Conservation (phyloP, 1,140 invertebrate genomes). For the Gryllus bimaculatus region DNA sequence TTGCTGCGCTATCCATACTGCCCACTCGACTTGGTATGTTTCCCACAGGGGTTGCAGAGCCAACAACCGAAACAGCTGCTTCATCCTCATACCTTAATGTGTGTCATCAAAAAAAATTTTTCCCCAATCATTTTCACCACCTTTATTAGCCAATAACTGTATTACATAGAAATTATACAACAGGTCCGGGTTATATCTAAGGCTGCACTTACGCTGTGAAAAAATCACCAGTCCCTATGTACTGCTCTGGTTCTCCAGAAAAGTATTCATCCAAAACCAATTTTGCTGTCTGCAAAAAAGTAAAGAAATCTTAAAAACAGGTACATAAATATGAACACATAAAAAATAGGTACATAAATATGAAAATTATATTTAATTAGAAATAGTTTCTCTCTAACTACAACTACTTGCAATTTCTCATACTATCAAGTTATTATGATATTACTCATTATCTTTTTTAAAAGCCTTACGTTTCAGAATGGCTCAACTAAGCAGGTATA, state of each 20-base stretch:
- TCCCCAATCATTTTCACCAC: not conserved
- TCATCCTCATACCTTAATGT: constrained; percentile 15
- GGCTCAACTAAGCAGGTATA: too few species aligned
- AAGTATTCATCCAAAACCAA: constrained; percentile 78
- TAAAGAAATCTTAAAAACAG: not conserved
- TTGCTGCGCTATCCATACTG: constrained; percentile 32
- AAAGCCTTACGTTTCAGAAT: too few species aligned
- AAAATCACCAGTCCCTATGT: constrained; percentile 31
- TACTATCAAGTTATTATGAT: too few species aligned
- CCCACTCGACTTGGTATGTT: constrained; percentile 25
- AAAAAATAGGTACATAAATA: not conserved
- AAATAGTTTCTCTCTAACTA: too few species aligned
- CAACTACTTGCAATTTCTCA: too few species aligned
- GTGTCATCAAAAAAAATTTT: not conserved
- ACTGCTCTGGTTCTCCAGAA: constrained; percentile 44
- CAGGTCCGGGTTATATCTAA: constrained; percentile 38
- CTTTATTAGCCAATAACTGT: not conserved
- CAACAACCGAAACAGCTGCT: not conserved
- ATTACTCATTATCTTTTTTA: too few species aligned
- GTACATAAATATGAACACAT: not conserved
- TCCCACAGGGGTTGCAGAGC: not conserved
- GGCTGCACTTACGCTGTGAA: constrained; percentile 23
- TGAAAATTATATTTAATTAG: not conserved
- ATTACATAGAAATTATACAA: constrained; percentile 24
- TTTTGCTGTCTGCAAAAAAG: constrained; percentile 58